Evolutionary conservation across 2,888 invertebrate genomes (phyloP).

Genomic region (Noctua pronuba): DNA sequence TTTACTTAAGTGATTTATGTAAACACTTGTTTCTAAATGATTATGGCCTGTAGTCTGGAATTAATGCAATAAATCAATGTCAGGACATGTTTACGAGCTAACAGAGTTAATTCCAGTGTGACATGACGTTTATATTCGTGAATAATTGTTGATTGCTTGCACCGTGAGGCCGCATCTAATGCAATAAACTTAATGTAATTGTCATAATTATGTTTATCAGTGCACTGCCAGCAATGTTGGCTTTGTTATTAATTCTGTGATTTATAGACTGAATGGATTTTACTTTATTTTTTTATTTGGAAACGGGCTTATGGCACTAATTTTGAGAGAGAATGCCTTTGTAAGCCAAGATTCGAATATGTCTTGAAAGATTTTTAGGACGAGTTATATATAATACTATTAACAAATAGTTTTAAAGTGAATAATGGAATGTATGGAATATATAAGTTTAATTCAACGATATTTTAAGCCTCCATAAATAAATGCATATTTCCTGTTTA

Average conservation of each 20-base stretch:
- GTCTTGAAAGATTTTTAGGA: neutral
- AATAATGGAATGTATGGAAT: neutral
- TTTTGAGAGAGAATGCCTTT: neutral
- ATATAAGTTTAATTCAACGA: neutral
- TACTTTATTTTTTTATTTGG: neutral
- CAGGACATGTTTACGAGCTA: constrained; percentile 89
- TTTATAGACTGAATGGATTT: constrained; percentile 2
- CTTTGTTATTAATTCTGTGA: constrained; percentile 32
- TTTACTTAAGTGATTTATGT: constrained; percentile 75
- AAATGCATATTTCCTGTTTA: constrained; percentile 5
- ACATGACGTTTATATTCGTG: constrained; percentile 90
- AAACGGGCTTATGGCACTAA: no score
- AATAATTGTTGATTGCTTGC: constrained; percentile 87
- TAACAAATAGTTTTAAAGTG: neutral
- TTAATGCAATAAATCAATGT: constrained; percentile 89
- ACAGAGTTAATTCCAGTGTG: constrained; percentile 89
- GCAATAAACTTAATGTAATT: constrained; percentile 72
- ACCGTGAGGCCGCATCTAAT: constrained; percentile 69
- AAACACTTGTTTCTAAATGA: constrained; percentile 83
- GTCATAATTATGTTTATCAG: constrained; percentile 65
- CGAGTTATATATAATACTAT: neutral
- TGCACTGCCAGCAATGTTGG: constrained; percentile 40
- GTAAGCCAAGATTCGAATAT: neutral
- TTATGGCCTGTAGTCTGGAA: constrained; percentile 83
- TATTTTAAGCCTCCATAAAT: constrained; percentile 2